Base-by-base conservation (phyloP, 30 jellyfish, hydroid and myxozoan species). In the Catostylus mosaicus region DNA sequence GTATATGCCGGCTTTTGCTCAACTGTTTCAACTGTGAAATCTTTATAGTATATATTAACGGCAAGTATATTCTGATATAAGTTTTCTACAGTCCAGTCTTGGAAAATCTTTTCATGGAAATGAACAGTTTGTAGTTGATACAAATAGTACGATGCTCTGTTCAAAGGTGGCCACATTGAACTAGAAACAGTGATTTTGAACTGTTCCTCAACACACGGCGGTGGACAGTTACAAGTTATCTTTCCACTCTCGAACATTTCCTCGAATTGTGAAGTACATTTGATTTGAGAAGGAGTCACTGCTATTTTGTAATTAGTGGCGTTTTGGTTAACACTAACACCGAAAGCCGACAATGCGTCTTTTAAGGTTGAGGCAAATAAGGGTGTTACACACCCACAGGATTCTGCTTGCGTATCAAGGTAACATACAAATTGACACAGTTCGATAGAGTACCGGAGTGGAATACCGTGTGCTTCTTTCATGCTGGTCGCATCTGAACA, bases 11-110 rank as follows among this genome's bases (percentile, higher is more conserved):
- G 80, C 47, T n/a, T 61, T 18, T 83, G 93, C 34, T 48, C 62
- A 36, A 75, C 62, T 36, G 79, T 62, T 72, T 83, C 86, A 43
- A 71, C 86, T 0, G 80, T 70, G 63, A 83, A 71, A 33, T 83
- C 93, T 18, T 69, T 60, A 37, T 3, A 68, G 35, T 83, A 71
- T 1, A 83, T 48, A 11, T 83, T 66, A 34, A 59, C 61, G 11
- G 64, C 66, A 23, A 83, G 59, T 2, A 73, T 34, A 61, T 70
- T 77, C 31, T 34, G 20, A 36, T 77, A 36, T n/a, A 77, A 4
- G 24, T 24, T 47, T 22, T 59, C 68, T 50, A 29, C 45, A 3
- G 88, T 36, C 78, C 88, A 77, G 64, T 61, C 35, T 20, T 35
- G 2, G 65, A 36, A 62, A 3, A 23, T 18, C 16, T 20, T 14